Conservation (phyloP, 2,113 vertebrate genomes). For the Notarius lentiginosus region DNA sequence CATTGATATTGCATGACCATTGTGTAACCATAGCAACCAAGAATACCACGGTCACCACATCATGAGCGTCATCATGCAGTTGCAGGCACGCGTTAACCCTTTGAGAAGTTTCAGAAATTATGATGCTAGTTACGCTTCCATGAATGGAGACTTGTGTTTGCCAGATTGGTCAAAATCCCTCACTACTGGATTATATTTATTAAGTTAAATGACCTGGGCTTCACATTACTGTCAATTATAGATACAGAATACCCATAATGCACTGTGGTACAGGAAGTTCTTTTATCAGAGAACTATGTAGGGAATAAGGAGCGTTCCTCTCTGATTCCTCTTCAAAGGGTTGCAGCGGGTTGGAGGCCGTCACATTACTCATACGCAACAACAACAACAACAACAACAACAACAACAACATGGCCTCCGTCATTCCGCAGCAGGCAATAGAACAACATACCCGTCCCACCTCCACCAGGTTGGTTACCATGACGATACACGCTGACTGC, state of each 20-base stretch:
- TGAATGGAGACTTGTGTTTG: not conserved
- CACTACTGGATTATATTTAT: too few relatives aligned
- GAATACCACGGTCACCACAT: not conserved
- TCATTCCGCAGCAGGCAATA: constrained; percentile 51
- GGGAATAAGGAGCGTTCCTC: not conserved
- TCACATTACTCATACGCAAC: constrained; percentile 25
- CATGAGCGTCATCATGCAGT: not conserved
- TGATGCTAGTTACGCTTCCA: not conserved
- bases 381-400: not conserved
- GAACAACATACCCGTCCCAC: constrained; percentile 89
- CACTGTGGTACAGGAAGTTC: not conserved
- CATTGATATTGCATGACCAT: too few relatives aligned
- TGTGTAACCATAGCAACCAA: not conserved
- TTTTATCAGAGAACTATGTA: not conserved
- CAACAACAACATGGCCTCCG: constrained; percentile 33
- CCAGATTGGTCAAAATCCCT: not conserved
- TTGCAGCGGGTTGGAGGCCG: constrained; percentile 46
- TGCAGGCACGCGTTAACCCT: constrained; percentile 32
- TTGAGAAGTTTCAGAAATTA: constrained; percentile 33
- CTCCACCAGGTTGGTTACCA: constrained; percentile 99
- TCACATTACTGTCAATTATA: not conserved
- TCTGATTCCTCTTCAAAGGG: constrained; percentile 44
- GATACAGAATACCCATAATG: not conserved
- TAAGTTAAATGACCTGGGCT: too few relatives aligned
- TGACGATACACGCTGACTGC: constrained; percentile 95